A percentile compares a stretch with the other conserved stretches of the same genome.
These are phyloP conservation scores for Dendrocincla fuliginosa DNA, from an alignment of 2,797 vertebrate genomes.

Conservation along the genomic window DNA sequence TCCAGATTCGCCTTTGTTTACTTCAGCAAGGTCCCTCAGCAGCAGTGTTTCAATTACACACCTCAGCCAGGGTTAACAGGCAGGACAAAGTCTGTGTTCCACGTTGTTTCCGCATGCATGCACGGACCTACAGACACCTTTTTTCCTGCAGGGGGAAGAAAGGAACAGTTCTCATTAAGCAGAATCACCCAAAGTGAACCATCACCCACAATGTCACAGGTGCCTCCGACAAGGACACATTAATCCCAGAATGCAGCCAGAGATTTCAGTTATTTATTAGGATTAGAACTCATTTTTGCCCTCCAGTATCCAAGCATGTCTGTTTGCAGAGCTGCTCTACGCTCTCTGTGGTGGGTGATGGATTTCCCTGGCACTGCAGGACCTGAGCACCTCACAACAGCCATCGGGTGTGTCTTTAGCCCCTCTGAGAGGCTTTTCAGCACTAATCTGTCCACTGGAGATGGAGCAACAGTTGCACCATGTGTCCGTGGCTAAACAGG, in stretches of 20 bases:
- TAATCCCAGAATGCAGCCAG: not conserved
- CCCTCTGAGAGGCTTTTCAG: not conserved
- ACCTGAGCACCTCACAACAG: not conserved
- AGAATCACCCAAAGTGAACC: not conserved
- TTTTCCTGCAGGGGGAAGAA: not conserved
- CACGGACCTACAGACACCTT: not conserved
- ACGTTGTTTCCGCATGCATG: not conserved
- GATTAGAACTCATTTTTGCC: not conserved
- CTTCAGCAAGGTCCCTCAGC: not conserved
- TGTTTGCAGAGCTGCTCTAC: not conserved
- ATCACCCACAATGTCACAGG: not conserved
- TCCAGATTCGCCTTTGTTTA: not conserved
- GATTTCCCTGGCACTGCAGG: not conserved
- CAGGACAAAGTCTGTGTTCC: not conserved
- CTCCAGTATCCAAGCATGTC: accelerated
- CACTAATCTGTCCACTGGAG: not conserved
- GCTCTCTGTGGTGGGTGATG: not conserved
- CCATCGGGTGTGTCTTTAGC: accelerated
- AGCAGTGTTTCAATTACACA: not conserved
- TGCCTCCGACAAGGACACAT: not conserved
- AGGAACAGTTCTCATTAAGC: not conserved
- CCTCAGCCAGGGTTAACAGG: not conserved
- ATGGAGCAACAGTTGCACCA: not conserved
- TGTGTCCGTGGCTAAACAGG: not conserved
- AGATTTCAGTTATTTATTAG: not conserved